Conservation (phyloP, 2,888 invertebrate genomes). For the Diaphora mendica region DNA sequence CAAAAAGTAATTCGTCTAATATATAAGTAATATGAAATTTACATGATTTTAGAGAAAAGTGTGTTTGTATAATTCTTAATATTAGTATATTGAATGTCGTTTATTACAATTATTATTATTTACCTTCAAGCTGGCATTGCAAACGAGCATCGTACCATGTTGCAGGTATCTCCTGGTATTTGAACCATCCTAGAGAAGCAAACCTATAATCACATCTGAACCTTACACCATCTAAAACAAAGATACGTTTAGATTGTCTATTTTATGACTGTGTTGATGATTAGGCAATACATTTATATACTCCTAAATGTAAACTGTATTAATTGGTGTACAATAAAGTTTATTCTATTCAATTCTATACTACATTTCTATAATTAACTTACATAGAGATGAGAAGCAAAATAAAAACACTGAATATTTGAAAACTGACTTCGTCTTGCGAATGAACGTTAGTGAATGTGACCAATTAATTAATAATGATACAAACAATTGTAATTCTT, state of each 20-base stretch:
- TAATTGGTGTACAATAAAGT: too few species aligned
- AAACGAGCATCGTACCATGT: constrained; percentile 7
- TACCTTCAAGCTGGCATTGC: constrained; percentile 13
- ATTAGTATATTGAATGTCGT: too few species aligned
- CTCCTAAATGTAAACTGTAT: too few species aligned
- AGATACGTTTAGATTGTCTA: too few species aligned
- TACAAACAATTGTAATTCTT: not conserved
- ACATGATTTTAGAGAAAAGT: too few species aligned
- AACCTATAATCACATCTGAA: constrained; percentile 11
- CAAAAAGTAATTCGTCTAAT: too few species aligned
- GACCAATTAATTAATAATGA: not conserved
- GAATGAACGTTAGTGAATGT: not conserved
- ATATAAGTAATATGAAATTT: too few species aligned
- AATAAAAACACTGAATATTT: not conserved
- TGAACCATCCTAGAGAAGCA: constrained; percentile 3
- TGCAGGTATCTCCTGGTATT: constrained; percentile 10
- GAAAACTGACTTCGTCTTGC: not conserved
- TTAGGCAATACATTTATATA: too few species aligned
- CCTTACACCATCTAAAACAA: constrained; percentile 6
- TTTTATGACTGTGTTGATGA: too few species aligned
- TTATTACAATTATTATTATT: not conserved
- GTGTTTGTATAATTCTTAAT: too few species aligned
- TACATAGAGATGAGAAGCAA: not conserved
- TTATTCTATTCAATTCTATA: too few species aligned
- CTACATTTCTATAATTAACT: not conserved